phyloP scores from a whole-genome alignment of 1,140 invertebrate species.

The Piezodorus guildinii region DNA sequence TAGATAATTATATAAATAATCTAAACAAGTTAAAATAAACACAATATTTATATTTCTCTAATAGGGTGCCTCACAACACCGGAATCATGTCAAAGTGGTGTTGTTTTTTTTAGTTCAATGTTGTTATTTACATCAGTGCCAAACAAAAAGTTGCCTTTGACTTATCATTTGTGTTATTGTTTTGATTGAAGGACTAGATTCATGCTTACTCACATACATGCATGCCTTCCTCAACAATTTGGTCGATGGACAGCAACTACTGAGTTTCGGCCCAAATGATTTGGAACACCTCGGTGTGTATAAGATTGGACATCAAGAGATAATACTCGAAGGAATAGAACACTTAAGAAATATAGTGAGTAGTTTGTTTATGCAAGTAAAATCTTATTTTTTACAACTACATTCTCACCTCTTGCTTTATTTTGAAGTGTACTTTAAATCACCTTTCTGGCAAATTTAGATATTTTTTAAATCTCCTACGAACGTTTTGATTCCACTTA shows the following conservation, averaged over 20 bases:
- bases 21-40: neutral
- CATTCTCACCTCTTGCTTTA: too few species aligned
- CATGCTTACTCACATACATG: conserved; percentile 65
- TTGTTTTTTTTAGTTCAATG: too few species aligned
- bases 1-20: too few species aligned
- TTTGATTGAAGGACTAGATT: conserved; percentile 57
- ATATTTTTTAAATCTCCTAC: too few species aligned
- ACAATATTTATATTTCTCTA: neutral
- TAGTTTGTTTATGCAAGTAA: conserved; percentile 24
- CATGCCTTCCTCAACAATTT: conserved; percentile 67
- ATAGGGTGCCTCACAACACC: neutral
- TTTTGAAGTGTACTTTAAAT: too few species aligned
- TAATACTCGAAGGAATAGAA: conserved; percentile 81
- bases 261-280: conserved; percentile 74
- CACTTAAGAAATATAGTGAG: conserved; percentile 75
- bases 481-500: too few species aligned
- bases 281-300: conserved; percentile 71
- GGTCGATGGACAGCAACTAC: conserved; percentile 67
- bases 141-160: too few species aligned
- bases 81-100: too few species aligned
- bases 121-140: too few species aligned
- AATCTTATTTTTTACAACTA: too few species aligned
- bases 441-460: too few species aligned
- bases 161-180: neutral
- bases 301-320: conserved; percentile 84